phyloP scores from a whole-genome alignment of 1,140 invertebrate species.

The Phenacoccus solenopsis region DNA sequence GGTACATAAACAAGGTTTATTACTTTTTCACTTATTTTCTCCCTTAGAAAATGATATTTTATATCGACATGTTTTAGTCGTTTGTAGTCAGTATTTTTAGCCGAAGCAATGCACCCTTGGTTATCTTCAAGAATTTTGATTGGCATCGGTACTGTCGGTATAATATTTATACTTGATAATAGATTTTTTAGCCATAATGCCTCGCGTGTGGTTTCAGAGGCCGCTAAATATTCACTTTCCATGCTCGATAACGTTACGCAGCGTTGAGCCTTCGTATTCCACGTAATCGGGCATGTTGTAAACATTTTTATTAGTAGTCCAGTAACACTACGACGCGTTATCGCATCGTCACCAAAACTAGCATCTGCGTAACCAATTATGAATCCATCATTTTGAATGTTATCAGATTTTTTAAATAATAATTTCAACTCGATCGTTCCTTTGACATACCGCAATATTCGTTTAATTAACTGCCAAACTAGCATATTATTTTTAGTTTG shows the following conservation, averaged over 20 bases:
- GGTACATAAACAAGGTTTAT: slow-evolving; percentile 17
- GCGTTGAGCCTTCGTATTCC: slow-evolving; percentile 31
- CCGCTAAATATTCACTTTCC: slow-evolving; percentile 35
- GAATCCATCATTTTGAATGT: slow-evolving; percentile 22
- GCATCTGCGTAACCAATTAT: slow-evolving; percentile 26
- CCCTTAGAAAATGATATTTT: slow-evolving; percentile 21
- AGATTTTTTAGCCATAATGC: slow-evolving; percentile 19
- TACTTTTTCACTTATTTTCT: slow-evolving; percentile 16
- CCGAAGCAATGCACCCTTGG: background rate
- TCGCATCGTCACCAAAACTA: background rate
- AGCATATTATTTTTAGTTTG: slow-evolving; percentile 4
- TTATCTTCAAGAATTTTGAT: slow-evolving; percentile 20
- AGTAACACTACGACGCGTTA: background rate
- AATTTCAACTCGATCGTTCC: slow-evolving; percentile 23
- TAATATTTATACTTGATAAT: too few species aligned
- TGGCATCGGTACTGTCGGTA: too few species aligned
- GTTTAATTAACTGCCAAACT: slow-evolving; percentile 26
- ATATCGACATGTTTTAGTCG: slow-evolving; percentile 22
- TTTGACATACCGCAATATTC: slow-evolving; percentile 28
- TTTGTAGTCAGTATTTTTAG: background rate
- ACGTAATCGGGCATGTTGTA: slow-evolving; percentile 25
- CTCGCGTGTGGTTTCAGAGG: slow-evolving; percentile 33
- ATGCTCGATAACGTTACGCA: slow-evolving; percentile 32
- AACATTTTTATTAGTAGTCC: slow-evolving; percentile 18
- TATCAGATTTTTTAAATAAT: slow-evolving; percentile 8